A percentile compares a stretch with the other conserved stretches of the same genome.
These are phyloP conservation scores for Apistogramma diplotaenia DNA, from an alignment of 2,113 vertebrate genomes.

Conservation along the genomic window DNA sequence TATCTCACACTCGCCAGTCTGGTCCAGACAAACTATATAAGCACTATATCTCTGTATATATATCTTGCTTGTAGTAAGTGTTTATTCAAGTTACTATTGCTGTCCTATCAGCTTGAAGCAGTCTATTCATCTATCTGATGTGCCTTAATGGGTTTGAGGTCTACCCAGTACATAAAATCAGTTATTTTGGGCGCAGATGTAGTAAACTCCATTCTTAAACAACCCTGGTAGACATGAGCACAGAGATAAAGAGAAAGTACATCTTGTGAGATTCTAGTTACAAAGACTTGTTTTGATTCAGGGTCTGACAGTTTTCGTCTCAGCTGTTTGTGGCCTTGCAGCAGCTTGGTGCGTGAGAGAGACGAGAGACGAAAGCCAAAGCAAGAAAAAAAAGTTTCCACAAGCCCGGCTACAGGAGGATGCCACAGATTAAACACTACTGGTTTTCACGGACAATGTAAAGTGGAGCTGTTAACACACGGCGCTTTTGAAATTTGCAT, in stretches of 20 bases:
- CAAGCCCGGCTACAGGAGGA: neutral
- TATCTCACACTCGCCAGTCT: neutral
- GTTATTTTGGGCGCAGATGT: constrained; percentile 12
- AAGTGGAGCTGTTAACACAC: neutral
- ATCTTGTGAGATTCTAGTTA: constrained; percentile 2
- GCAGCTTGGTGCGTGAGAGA: neutral
- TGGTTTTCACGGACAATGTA: neutral
- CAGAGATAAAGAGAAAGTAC: constrained; percentile 28
- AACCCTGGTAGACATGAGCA: constrained; percentile 7
- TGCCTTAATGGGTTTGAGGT: neutral
- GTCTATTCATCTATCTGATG: neutral
- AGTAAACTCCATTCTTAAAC: constrained; percentile 26
- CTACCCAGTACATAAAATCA: neutral
- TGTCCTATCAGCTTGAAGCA: too few species aligned
- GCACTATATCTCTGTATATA: too few species aligned
- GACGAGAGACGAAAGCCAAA: neutral
- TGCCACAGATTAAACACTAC: neutral
- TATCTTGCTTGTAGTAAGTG: too few species aligned
- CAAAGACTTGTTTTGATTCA: constrained; percentile 39
- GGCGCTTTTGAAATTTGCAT: neutral
- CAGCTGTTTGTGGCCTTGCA: neutral
- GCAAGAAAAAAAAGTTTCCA: constrained; percentile 1
- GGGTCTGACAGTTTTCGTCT: constrained; percentile 15
- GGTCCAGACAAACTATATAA: too few species aligned
- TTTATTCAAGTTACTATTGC: too few species aligned